Evolutionary conservation across 2,888 invertebrate species (phyloP).

Genomic region (Sepiola atlantica): DNA sequence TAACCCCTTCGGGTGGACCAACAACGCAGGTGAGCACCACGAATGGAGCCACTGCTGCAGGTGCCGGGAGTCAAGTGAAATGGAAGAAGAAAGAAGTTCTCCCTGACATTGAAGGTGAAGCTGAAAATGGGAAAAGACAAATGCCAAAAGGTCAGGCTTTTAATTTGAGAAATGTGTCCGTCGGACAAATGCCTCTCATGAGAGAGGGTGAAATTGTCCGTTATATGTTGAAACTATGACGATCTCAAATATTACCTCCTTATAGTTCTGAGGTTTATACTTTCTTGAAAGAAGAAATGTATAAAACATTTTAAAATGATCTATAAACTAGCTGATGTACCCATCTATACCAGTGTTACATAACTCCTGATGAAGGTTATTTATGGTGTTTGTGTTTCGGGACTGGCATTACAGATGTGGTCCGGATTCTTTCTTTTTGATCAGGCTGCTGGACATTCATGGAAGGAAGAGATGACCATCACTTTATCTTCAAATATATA

Average conservation of each 20-base stretch:
- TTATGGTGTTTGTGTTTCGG: too few relatives aligned
- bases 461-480: too few relatives aligned
- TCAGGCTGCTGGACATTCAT: too few relatives aligned
- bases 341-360: too few relatives aligned
- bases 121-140: constrained; percentile 8
- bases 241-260: background rate
- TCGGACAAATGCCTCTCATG: too few relatives aligned
- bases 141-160: background rate
- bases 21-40: background rate
- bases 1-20: background rate
- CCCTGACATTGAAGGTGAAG: background rate
- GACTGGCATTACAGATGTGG: too few relatives aligned
- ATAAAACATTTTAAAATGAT: too few relatives aligned
- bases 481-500: too few relatives aligned
- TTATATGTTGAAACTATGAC: background rate
- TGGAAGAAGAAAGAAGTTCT: constrained; percentile 41
- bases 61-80: background rate
- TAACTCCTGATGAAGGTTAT: too few relatives aligned
- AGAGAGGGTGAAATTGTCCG: background rate
- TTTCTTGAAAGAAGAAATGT: too few relatives aligned
- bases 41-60: background rate
- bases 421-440: too few relatives aligned
- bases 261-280: background rate
- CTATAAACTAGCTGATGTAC: too few relatives aligned
- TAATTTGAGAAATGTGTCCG: background rate